Base-by-base conservation (phyloP, 2,888 invertebrate species). In the Meteorus cinctellus region DNA sequence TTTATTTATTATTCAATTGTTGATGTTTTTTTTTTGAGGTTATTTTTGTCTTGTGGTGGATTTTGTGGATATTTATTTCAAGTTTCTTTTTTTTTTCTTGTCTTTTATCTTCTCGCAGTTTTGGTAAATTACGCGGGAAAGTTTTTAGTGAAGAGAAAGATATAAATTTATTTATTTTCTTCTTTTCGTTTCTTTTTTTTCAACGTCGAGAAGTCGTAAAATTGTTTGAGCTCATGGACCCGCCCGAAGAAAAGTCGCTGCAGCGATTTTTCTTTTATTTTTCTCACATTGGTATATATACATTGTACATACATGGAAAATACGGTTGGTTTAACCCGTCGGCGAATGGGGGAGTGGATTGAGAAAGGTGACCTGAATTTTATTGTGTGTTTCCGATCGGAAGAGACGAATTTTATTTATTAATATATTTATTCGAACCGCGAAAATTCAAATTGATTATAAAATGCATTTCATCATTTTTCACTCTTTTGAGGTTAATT, bases 361-460 rank as follows among this genome's bases (percentile, higher is more conserved):
- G 55, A 10, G n/a, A 19, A 6, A 34, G 55, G n/a, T 55, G 55
- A 55, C 55, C 55, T 55, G 55, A 55, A 55, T 55, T 55, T 55
- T 55, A 19, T 55, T 55, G 19, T 55, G 10, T 55, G 0, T 24
- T 55, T 55, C 55, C 55, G 19, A 55, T 55, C 19, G 55, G 55
- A 24, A 19, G 19, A 19, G 19, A 55, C 55, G 19, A 55, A 55
- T 55, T 19, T 19, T 55, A 55, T 55, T 55, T 55, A 55, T 19
- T 24, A 19, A 55, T n/a, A 19, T 55, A 55, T 19, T 19, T 55
- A 48, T 19, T 8, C 1, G 5, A 55, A 1, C 6, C 4, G 6
- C 4, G n/a, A 19, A 24, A 55, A 55, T 55, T 19, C 19, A 4
- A 19, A 6, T 19, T 55, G 1, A 55, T 19, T 8, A 1, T 19